Evolutionary conservation across 2,888 invertebrate genomes (phyloP).

Genomic region (Aplocera efformata): DNA sequence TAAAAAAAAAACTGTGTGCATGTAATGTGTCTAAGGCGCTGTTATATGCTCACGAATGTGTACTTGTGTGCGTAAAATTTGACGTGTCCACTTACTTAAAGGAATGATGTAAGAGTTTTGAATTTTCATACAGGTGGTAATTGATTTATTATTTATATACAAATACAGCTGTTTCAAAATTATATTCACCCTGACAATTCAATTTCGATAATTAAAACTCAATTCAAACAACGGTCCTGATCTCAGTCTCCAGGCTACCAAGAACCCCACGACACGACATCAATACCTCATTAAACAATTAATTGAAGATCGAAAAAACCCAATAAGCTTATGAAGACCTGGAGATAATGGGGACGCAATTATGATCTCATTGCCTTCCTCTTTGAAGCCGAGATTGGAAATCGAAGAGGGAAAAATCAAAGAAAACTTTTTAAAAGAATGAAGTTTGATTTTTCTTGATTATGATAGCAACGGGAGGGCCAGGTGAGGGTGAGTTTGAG

Average conservation of each 20-base stretch:
- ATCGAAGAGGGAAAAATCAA: slow-evolving; percentile 61
- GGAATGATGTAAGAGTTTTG: too few species aligned
- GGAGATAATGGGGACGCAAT: slow-evolving; percentile 65
- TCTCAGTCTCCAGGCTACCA: slow-evolving; percentile 11
- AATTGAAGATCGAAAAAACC: slow-evolving; percentile 25
- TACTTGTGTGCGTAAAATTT: too few species aligned
- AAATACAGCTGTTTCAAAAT: too few species aligned
- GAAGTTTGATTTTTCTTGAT: slow-evolving; percentile 61
- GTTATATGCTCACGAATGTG: too few species aligned
- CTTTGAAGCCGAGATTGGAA: slow-evolving; percentile 56
- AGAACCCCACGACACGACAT: slow-evolving; percentile 19
- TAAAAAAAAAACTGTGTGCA: too few species aligned
- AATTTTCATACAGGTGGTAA: too few species aligned
- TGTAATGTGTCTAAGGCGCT: too few species aligned
- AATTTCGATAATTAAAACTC: background rate
- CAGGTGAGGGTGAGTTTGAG: slow-evolving; percentile 33
- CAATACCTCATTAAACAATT: slow-evolving; percentile 30
- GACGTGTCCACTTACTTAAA: too few species aligned
- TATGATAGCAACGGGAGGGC: slow-evolving; percentile 64
- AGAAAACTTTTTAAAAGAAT: slow-evolving; percentile 55
- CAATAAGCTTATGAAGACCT: slow-evolving; percentile 45
- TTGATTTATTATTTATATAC: too few species aligned
- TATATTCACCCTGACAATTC: background rate
- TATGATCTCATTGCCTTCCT: slow-evolving; percentile 66
- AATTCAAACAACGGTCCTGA: too few species aligned